A percentile compares a stretch with the other conserved stretches of the same genome.
phyloP scores from a whole-genome alignment of 2,113 vertebrate genomes.

The Perca fluviatilis region DNA sequence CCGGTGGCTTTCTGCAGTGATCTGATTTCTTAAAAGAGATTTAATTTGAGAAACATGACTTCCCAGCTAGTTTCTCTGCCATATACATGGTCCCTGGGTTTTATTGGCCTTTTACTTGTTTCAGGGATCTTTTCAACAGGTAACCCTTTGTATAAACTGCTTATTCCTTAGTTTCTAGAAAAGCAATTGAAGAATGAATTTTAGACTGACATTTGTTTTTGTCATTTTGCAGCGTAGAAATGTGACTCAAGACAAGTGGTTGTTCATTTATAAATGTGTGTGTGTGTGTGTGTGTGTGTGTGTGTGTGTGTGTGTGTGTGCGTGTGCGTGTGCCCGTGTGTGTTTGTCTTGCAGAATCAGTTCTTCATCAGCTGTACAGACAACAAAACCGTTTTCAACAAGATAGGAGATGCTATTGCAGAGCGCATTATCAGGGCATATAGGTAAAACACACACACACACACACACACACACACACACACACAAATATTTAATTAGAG shows the following conservation, averaged over 20 bases:
- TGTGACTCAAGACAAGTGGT: background rate
- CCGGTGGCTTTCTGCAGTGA: no score
- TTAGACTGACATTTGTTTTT: no score
- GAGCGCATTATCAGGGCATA: conserved; percentile 92
- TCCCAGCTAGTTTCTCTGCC: no score
- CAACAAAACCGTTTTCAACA: conserved; percentile 93
- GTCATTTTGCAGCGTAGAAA: no score
- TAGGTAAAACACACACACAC: conserved; percentile 83
- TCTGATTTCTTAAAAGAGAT: no score
- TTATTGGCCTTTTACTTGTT: no score
- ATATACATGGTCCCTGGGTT: no score
- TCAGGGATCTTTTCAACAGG: no score
- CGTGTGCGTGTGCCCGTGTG: background rate
- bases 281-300: background rate
- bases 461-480: conserved; percentile 9
- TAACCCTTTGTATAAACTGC: no score
- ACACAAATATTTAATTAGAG: background rate
- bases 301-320: background rate
- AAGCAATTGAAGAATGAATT: no score
- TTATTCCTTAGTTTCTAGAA: no score
- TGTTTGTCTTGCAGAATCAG: conserved; percentile 89
- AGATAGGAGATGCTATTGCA: conserved; percentile 92
- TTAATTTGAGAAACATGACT: no score
- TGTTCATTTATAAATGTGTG: background rate
- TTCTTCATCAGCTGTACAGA: conserved; percentile 98